These are phyloP conservation scores for Cecidostiba fungosa DNA, from an alignment of 2,888 invertebrate genomes.

Conservation along the genomic window DNA sequence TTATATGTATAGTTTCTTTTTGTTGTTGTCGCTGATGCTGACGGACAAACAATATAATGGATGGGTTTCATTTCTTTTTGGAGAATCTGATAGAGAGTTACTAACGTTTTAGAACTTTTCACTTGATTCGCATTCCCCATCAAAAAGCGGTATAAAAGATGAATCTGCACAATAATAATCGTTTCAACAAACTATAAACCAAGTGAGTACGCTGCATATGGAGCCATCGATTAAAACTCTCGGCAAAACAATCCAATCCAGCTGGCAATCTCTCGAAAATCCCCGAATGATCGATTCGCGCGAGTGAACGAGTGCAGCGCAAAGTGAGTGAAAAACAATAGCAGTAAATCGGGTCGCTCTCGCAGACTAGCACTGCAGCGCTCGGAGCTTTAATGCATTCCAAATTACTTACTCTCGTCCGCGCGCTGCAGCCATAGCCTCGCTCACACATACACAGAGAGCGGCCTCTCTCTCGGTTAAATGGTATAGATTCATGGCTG, in stretches of 20 bases:
- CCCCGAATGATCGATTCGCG: slow-evolving; percentile 40
- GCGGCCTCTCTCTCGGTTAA: slow-evolving; percentile 32
- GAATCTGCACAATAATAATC: too few relatives aligned
- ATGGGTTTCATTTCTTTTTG: background rate
- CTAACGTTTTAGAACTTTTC: background rate
- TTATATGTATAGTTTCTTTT: background rate
- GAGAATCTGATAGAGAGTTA: background rate
- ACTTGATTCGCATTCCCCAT: too few relatives aligned
- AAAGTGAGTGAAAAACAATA: slow-evolving; percentile 62
- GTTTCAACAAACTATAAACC: background rate
- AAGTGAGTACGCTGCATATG: background rate
- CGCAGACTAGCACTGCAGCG: background rate
- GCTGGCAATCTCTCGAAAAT: background rate
- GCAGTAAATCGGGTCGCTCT: slow-evolving; percentile 40
- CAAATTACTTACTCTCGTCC: slow-evolving; percentile 60
- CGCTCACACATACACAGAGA: background rate
- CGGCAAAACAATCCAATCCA: background rate
- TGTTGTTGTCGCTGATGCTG: background rate
- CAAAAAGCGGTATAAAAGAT: too few relatives aligned
- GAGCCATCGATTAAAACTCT: background rate
- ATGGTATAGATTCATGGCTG: slow-evolving; percentile 60
- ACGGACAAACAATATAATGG: background rate
- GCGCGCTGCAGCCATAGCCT: background rate
- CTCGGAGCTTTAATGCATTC: slow-evolving; percentile 55
- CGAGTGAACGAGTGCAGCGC: slow-evolving; percentile 44